Conservation (phyloP, 1,140 invertebrate genomes). For the Spodoptera litura region DNA sequence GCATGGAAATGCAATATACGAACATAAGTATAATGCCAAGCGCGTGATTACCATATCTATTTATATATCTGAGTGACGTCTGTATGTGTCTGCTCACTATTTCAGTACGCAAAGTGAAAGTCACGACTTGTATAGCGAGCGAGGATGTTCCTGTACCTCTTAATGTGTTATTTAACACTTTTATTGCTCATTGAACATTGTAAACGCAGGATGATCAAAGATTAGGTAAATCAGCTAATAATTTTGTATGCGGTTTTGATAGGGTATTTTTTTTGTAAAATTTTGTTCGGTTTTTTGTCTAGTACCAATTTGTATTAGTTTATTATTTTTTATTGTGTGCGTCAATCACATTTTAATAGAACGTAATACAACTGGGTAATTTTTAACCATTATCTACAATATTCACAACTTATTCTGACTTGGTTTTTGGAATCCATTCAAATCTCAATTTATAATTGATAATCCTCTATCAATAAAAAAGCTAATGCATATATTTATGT, state of each 20-base stretch:
- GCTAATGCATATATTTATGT: conserved; percentile 19
- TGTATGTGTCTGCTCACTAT: conserved; percentile 52
- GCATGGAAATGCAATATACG: conserved; percentile 19
- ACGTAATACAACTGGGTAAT: no score
- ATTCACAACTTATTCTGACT: neutral
- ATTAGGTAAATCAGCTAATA: no score
- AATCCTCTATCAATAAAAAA: conserved; percentile 17
- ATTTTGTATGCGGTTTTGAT: no score
- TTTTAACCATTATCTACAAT: neutral
- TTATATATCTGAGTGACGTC: conserved; percentile 43
- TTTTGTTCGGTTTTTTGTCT: no score
- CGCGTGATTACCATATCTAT: conserved; percentile 49
- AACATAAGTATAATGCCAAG: conserved; percentile 42
- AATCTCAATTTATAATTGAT: conserved; percentile 22
- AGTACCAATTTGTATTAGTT: no score
- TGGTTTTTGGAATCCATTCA: conserved; percentile 17
- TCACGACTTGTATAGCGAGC: conserved; percentile 49
- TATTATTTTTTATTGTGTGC: no score
- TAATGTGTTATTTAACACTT: conserved; percentile 28
- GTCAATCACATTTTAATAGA: no score
- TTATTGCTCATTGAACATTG: conserved; percentile 4
- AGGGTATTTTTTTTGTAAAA: no score
- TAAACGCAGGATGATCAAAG: no score
- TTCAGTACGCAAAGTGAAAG: conserved; percentile 58
- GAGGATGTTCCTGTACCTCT: conserved; percentile 39